These are phyloP conservation scores for Vollenhovia emeryi DNA, from an alignment of 1,140 invertebrate species.

Conservation along the genomic window DNA sequence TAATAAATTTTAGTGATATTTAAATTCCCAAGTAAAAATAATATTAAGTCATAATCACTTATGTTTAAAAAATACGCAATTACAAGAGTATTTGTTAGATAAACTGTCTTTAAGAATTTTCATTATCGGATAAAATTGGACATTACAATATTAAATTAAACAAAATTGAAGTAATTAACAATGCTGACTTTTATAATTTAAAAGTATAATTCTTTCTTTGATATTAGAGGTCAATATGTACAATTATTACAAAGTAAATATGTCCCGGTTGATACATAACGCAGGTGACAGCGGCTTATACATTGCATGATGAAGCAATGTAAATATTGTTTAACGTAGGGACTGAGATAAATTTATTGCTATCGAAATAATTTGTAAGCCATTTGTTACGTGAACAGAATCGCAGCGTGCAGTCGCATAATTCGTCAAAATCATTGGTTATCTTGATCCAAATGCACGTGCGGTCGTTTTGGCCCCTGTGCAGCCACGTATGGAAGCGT, in stretches of 20 bases:
- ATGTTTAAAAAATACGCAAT: background rate
- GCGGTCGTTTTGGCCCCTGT: conserved; percentile 42
- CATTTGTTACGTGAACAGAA: conserved; percentile 25
- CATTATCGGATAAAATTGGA: background rate
- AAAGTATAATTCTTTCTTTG: background rate
- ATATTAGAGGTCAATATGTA: background rate
- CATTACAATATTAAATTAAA: background rate
- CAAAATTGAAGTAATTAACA: background rate
- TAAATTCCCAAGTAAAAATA: background rate
- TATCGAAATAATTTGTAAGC: conserved; percentile 51
- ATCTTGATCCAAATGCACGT: conserved; percentile 53
- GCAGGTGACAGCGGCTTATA: background rate
- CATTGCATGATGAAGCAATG: conserved; percentile 1
- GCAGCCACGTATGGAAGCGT: conserved; percentile 53
- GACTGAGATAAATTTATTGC: conserved; percentile 16
- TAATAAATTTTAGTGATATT: background rate
- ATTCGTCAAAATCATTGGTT: conserved; percentile 59
- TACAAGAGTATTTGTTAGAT: background rate
- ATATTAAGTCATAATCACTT: background rate
- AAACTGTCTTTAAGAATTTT: background rate
- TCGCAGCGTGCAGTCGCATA: conserved; percentile 29
- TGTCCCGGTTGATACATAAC: background rate
- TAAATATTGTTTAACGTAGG: background rate
- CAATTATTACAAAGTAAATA: background rate
- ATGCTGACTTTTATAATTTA: background rate